A percentile compares a stretch with the other conserved stretches of the same genome.
These are phyloP conservation scores for Nemoura dubitans DNA, from an alignment of 2,888 invertebrate species.

Conservation along the genomic window DNA sequence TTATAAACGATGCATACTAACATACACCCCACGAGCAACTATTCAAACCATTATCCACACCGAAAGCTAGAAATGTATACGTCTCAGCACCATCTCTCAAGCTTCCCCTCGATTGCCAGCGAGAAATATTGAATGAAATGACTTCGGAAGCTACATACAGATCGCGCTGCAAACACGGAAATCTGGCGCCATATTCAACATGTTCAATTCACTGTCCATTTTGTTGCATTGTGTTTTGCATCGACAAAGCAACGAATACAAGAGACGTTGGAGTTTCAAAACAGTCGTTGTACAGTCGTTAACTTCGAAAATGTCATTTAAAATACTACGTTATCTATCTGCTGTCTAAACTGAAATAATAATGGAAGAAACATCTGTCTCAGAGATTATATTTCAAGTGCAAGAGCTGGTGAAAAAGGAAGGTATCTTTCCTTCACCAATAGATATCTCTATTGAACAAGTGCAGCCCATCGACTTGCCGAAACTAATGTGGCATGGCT, in stretches of 20 bases:
- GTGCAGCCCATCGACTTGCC: slow-evolving; percentile 60
- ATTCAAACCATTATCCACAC: slow-evolving; percentile 49
- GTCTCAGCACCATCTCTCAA: slow-evolving; percentile 51
- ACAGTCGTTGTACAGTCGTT: background rate
- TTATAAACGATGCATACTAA: background rate
- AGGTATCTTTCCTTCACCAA: slow-evolving; percentile 57
- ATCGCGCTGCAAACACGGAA: slow-evolving; percentile 46
- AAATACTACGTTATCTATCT: background rate
- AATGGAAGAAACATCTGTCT: background rate
- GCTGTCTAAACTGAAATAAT: background rate
- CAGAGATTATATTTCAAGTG: background rate
- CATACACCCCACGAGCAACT: background rate
- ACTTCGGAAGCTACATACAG: slow-evolving; percentile 48
- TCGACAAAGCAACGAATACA: background rate
- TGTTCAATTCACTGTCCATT: background rate
- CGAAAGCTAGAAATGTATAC: slow-evolving; percentile 44
- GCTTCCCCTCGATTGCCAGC: slow-evolving; percentile 50
- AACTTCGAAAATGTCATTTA: no score
- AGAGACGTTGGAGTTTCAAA: background rate
- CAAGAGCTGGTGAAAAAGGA: slow-evolving; percentile 30
- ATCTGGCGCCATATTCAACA: slow-evolving; percentile 7
- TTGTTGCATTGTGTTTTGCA: background rate
- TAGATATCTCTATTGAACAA: slow-evolving; percentile 60
- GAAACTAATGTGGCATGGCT: slow-evolving; percentile 67
- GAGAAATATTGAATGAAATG: slow-evolving; percentile 49